A percentile compares a stretch with the other conserved stretches of the same genome.
These are phyloP conservation scores for Ochlodes sylvanus DNA, from an alignment of 2,888 invertebrate genomes.

Conservation along the genomic window DNA sequence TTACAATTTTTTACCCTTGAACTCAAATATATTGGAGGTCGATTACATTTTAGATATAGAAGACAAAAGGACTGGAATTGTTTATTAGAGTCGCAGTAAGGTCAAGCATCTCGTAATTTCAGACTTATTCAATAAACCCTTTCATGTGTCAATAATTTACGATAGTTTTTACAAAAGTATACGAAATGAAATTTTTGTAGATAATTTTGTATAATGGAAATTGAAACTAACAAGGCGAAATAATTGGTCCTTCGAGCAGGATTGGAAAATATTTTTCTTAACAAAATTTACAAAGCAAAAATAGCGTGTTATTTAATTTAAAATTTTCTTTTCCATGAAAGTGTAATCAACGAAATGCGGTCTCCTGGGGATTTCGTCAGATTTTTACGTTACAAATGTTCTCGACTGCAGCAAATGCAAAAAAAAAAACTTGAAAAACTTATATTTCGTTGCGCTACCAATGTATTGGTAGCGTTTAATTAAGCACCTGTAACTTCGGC, in stretches of 20 bases:
- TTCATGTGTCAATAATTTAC: neutral
- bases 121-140: neutral
- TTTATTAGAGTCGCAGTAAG: no score
- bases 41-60: no score
- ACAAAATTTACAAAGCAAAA: neutral
- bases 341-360: constrained; percentile 5
- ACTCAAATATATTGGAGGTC: no score
- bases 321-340: neutral
- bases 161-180: no score
- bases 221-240: neutral
- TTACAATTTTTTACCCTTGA: no score
- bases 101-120: neutral
- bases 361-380: neutral
- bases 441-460: neutral
- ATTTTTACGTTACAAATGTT: constrained; percentile 1
- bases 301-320: neutral
- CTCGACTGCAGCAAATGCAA: neutral
- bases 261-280: neutral
- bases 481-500: no score
- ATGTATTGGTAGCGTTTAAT: no score
- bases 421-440: neutral
- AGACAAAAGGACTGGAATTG: no score
- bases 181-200: no score
- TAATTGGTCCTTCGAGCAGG: constrained; percentile 20
- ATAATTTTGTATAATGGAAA: neutral